Percentiles rank a stretch among this genome's conserved stretches.
Evolutionary conservation across 2,888 invertebrate genomes (phyloP).

Genomic region (Melieria omissa): DNA sequence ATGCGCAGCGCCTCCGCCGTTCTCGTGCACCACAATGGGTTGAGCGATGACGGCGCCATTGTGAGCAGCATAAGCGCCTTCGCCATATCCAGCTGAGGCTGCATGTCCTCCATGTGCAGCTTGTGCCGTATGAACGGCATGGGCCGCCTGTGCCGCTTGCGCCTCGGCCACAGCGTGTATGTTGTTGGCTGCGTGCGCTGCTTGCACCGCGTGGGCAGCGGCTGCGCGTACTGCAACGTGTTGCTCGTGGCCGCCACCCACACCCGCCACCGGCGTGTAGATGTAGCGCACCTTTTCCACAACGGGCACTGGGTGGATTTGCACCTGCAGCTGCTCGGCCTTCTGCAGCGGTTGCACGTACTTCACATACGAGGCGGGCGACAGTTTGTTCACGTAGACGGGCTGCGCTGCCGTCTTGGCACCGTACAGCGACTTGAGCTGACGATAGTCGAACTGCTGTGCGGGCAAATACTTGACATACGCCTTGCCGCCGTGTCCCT

Average conservation of each 20-base stretch:
- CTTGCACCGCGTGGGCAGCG: constrained; percentile 12
- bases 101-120: not conserved
- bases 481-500: constrained; percentile 53
- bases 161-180: constrained; percentile 18
- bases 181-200: constrained; percentile 16
- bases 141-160: constrained; percentile 15
- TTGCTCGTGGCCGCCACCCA: not conserved
- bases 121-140: constrained; percentile 1
- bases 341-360: constrained; percentile 33
- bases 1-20: constrained; percentile 12
- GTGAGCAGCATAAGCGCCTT: constrained; percentile 15
- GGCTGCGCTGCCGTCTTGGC: constrained; percentile 38
- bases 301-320: constrained; percentile 57
- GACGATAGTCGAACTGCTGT: constrained; percentile 54
- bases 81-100: constrained; percentile 4
- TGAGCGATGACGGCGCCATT: constrained; percentile 43
- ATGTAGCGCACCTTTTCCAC: constrained; percentile 59
- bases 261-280: constrained; percentile 48
- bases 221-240: constrained; percentile 10
- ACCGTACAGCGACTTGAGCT: constrained; percentile 40
- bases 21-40: constrained; percentile 50
- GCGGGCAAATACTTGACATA: constrained; percentile 55
- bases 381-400: constrained; percentile 38
- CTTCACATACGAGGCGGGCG: constrained; percentile 32
- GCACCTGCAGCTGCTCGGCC: constrained; percentile 50